phyloP scores from a whole-genome alignment of 2,113 vertebrate genomes.

The Tursiops truncatus region DNA sequence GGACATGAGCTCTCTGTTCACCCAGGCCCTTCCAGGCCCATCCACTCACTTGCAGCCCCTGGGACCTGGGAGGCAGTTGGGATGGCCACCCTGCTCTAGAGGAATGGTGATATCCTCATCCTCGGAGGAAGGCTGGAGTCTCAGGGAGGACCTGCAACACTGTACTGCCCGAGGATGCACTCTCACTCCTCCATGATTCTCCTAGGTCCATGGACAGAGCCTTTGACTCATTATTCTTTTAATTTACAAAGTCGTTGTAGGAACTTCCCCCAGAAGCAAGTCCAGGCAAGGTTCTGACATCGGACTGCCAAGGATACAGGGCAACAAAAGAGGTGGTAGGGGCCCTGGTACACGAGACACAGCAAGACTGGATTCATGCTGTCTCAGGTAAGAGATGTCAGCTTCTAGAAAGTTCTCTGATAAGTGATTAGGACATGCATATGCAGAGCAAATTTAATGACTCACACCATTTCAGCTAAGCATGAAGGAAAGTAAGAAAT shows the following conservation, averaged over 20 bases:
- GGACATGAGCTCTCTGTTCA: rapidly evolving
- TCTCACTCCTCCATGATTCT: not conserved
- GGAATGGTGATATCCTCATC: not conserved
- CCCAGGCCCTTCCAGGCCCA: not conserved
- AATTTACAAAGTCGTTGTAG: not conserved
- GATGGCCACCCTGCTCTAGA: not conserved
- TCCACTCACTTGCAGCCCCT: not conserved
- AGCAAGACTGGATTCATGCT: not conserved
- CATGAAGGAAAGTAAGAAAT: not conserved
- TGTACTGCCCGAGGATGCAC: rapidly evolving
- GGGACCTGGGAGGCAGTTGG: not conserved
- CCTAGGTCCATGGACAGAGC: not conserved
- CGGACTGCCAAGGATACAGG: not conserved
- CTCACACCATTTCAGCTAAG: not conserved
- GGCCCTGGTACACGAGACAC: not conserved
- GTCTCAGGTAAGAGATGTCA: not conserved
- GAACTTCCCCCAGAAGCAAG: not conserved
- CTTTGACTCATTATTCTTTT: not conserved
- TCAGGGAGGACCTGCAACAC: not conserved
- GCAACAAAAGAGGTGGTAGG: not conserved
- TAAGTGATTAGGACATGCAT: not conserved
- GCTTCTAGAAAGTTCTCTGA: not conserved
- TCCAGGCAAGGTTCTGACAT: not conserved
- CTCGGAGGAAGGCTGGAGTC: not conserved
- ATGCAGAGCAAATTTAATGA: not conserved